These are phyloP conservation scores for Limnephilus rhombicus DNA, from an alignment of 2,888 invertebrate genomes.

Conservation along the genomic window DNA sequence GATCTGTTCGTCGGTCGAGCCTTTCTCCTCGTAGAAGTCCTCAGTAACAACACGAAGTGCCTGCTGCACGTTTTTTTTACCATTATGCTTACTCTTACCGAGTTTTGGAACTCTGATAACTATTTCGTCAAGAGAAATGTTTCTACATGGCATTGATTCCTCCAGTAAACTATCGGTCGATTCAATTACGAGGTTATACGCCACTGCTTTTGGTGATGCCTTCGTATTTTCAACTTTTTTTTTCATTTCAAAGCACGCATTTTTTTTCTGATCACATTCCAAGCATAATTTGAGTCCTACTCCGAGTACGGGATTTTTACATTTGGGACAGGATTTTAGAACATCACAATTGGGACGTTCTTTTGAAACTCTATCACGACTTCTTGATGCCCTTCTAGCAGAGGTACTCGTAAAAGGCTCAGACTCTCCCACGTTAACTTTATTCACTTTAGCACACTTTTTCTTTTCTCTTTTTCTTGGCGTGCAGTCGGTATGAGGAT, in stretches of 20 bases:
- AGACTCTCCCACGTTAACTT: conserved; percentile 14
- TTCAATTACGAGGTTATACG: conserved; percentile 67
- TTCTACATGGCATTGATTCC: conserved; percentile 39
- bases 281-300: conserved; percentile 2
- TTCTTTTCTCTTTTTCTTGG: conserved; percentile 17
- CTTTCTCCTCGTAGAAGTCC: conserved; percentile 67
- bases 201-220: conserved; percentile 62
- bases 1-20: conserved; percentile 69
- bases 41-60: conserved; percentile 28
- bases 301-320: background rate
- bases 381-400: background rate
- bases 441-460: background rate
- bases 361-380: conserved; percentile 17
- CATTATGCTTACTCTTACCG: conserved; percentile 5
- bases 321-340: background rate
- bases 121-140: conserved; percentile 63
- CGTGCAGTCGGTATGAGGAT: background rate
- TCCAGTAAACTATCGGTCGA: conserved; percentile 62
- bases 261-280: background rate
- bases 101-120: conserved; percentile 66
- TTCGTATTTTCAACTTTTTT: conserved; percentile 29
- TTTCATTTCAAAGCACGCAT: conserved; percentile 1
- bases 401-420: background rate
- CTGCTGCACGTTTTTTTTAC: conserved; percentile 48
- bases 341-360: background rate